Conservation (phyloP, 2,113 vertebrate genomes). For the Aphyosemion australe region DNA sequence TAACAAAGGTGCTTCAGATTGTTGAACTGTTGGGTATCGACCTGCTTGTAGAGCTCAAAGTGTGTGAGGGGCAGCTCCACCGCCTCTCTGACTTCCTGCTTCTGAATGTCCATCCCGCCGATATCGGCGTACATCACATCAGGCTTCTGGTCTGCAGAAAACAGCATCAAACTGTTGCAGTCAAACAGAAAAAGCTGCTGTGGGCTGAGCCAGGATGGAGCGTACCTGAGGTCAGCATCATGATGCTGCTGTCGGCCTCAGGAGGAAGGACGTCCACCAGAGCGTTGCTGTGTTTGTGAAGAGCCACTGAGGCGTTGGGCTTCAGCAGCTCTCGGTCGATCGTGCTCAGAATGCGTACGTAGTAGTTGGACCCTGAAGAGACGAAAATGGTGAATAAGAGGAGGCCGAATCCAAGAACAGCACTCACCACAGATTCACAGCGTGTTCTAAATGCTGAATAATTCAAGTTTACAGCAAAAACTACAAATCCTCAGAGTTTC, state of each 20-base stretch:
- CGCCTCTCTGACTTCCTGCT: conserved; percentile 94
- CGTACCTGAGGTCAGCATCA: conserved; percentile 92
- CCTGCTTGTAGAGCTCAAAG: conserved; percentile 96
- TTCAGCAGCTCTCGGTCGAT: conserved; percentile 95
- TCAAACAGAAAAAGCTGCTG: too few species aligned
- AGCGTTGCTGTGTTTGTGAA: conserved; percentile 97
- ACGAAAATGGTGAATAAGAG: not conserved
- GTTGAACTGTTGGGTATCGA: conserved; percentile 13
- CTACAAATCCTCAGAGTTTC: conserved; percentile 3
- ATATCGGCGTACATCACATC: conserved; percentile 95
- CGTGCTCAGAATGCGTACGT: conserved; percentile 94
- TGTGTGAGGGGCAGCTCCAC: conserved; percentile 95
- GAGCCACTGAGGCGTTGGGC: conserved; percentile 92
- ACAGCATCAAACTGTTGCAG: too few species aligned
- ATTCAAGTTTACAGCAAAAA: conserved; percentile 13
- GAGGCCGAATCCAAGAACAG: not conserved
- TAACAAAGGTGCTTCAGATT: too few species aligned
- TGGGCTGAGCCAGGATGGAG: too few species aligned
- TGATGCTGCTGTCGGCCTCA: conserved; percentile 96
- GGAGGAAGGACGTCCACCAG: conserved; percentile 94
- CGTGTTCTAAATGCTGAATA: conserved; percentile 22
- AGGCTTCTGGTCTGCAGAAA: conserved; percentile 88
- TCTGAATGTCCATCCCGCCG: conserved; percentile 97
- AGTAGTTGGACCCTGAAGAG: conserved; percentile 90
- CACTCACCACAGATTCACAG: conserved; percentile 38